phyloP scores from a whole-genome alignment of 2,113 vertebrate genomes.

The Pachyramphus minor region DNA sequence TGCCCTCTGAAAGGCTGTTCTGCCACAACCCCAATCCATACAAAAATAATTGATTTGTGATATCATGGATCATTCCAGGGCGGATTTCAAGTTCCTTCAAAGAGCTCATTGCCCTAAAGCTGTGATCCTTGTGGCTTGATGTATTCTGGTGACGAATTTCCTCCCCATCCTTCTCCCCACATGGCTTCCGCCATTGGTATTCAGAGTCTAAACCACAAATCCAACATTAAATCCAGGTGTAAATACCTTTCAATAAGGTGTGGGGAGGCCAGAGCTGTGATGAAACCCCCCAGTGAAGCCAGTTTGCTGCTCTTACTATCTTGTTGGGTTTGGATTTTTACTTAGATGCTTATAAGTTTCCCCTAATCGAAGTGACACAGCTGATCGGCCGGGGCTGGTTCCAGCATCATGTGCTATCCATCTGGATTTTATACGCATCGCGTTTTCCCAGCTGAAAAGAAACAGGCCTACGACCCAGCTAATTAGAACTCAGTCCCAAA shows the following conservation, averaged over 20 bases:
- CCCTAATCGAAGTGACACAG: not conserved
- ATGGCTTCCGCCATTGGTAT: not conserved
- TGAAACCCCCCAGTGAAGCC: not conserved
- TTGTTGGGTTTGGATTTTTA: not conserved
- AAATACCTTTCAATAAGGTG: not conserved
- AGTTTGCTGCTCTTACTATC: not conserved
- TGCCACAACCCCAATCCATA: not conserved
- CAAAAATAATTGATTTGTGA: not conserved
- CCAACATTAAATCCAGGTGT: not conserved
- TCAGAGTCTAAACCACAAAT: not conserved
- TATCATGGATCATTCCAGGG: rapidly evolving
- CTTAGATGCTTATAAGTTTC: not conserved
- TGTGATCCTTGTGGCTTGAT: not conserved
- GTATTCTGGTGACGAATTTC: not conserved
- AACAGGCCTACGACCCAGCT: not conserved
- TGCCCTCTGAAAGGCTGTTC: not conserved
- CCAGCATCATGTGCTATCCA: constrained; percentile 32
- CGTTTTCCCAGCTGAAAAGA: not conserved
- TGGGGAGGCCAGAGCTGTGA: not conserved
- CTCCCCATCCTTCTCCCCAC: not conserved
- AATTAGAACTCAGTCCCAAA: not conserved
- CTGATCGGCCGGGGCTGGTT: not conserved
- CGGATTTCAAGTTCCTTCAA: not conserved
- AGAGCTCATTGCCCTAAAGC: not conserved
- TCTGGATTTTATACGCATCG: constrained; percentile 21